Base-by-base conservation (phyloP, 1,140 invertebrate species). In the Palaemon carinicauda region DNA sequence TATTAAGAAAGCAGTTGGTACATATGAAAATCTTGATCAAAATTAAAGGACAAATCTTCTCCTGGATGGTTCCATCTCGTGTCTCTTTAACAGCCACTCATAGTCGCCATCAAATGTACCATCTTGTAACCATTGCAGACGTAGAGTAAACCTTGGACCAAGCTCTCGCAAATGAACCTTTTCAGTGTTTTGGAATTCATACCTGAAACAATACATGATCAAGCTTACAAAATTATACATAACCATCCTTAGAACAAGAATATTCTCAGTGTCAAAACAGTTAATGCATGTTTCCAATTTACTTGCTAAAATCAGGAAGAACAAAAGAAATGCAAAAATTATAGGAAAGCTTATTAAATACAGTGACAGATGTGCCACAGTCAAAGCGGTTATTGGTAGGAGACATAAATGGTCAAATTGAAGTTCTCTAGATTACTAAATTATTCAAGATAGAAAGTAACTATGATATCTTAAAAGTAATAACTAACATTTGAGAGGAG, bases 41-140 rank as follows among this genome's bases (percentile, higher is more conserved):
- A n/a, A n/a, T n/a, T 94, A 97, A 79, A 98, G 94, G 92, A 96
- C 96, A 93, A 99, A 98, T 91, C 95, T 95, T 92, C 96, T 94
- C 90, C 97, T 93, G 89, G 95, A 97, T 0, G 95, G 96, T 92
- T 98, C 97, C 94, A 98, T 95, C 90, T 96, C 94, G 91, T 98
- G 97, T 52, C 97, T 92, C 90, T 95, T 94, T 80, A 96, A 96
- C 87, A 98, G 95, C 98, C 98, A 99, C 92, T 99, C 96, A 91
- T 97, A 99, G 91, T 99, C 97, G 1, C 98, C 98, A 92, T 99
- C 97, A 92, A 99, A 99, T 0, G 97, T 98, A 80, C 98, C 98
- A 91, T 98, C 96, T 90, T 99, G 98, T 54, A 99, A 92, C 17
- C 97, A 98, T 88, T 95, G 93, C 54, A 99, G 92, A 91, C 96